A percentile compares a stretch with the other conserved stretches of the same genome.
These are phyloP conservation scores for Acanthoscelides obtectus DNA, from an alignment of 2,888 invertebrate genomes.

Conservation along the genomic window DNA sequence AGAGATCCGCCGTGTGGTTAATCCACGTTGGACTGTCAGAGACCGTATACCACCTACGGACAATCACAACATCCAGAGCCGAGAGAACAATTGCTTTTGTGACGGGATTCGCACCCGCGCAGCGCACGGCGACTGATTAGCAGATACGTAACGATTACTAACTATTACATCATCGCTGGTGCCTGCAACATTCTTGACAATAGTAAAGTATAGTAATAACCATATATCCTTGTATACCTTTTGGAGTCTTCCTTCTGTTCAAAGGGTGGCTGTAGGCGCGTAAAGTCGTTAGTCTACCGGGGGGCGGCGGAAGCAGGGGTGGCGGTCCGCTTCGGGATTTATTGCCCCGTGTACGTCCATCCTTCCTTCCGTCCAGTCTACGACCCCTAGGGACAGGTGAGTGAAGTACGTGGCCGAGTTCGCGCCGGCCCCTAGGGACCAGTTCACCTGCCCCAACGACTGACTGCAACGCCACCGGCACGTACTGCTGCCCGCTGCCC, in stretches of 20 bases:
- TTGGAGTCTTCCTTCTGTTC: neutral
- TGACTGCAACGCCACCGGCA: neutral
- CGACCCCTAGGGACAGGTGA: neutral
- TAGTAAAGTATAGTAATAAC: no score
- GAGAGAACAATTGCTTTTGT: no score
- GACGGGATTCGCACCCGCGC: no score
- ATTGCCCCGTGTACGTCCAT: neutral
- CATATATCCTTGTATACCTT: no score
- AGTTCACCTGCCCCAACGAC: conserved; percentile 1
- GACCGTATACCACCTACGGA: no score
- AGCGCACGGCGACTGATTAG: no score
- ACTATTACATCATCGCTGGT: no score
- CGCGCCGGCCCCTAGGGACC: neutral
- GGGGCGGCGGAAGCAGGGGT: neutral
- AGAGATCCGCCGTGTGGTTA: no score
- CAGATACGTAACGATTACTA: no score
- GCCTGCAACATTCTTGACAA: no score
- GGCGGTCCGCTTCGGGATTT: neutral
- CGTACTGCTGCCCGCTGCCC: neutral
- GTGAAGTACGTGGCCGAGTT: conserved; percentile 1
- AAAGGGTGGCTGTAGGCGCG: neutral
- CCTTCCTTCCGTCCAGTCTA: neutral
- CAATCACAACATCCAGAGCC: no score
- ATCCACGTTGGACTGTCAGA: no score
- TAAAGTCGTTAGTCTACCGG: conserved; percentile 1